Evolutionary conservation across 2,888 invertebrate species (phyloP), one percentile per base, ranked within the genome.

Genomic region (Aromia moschata): DNA sequence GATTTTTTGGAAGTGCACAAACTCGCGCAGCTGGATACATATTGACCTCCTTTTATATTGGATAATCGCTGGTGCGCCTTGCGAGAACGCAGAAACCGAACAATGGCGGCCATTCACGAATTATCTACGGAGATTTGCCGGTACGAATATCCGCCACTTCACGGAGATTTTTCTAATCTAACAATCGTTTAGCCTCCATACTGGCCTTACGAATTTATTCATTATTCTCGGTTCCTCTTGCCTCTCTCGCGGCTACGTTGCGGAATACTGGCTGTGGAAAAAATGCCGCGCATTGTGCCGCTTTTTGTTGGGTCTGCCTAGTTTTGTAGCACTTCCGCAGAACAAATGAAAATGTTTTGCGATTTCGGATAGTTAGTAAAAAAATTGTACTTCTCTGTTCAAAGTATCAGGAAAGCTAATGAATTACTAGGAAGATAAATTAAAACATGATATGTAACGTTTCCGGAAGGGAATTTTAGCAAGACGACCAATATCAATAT

Each of bases 41-140:
- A 51, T 49, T 40, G 51, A 51, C 51, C 40, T 40, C 38, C 40
- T 51, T n/a, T 51, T 51, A 51, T 40, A 30, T 36, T 30, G 25
- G 20, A 25, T 40, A 40, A 51, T 62, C 41, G 46, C 51, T 36
- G 30, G 54, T 44, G 60, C 44, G 30, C 47, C 54, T 54, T 31
- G 40, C 40, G 41, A n/a, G 49, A 60, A 60, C 37, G 47, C 45
- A 53, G 33, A 56, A 53, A 60, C 56, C 62, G 62, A 63, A 67
- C 66, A 67, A 67, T 65, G 49, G 55, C 36, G 58, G 16, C 63
- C 64, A 59, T 67, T 65, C 58, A 62, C 43, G 67, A 71, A 72
- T 72, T 72, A 71, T 70, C 60, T 66, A 71, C 64, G 71, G 71
- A 68, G 68, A 69, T 67, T 66, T 51, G 37, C 30, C 17, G 25